Evolutionary conservation across 2,113 vertebrate genomes (phyloP), one percentile per base, ranked within the genome.

Genomic region (Strix uralensis): DNA sequence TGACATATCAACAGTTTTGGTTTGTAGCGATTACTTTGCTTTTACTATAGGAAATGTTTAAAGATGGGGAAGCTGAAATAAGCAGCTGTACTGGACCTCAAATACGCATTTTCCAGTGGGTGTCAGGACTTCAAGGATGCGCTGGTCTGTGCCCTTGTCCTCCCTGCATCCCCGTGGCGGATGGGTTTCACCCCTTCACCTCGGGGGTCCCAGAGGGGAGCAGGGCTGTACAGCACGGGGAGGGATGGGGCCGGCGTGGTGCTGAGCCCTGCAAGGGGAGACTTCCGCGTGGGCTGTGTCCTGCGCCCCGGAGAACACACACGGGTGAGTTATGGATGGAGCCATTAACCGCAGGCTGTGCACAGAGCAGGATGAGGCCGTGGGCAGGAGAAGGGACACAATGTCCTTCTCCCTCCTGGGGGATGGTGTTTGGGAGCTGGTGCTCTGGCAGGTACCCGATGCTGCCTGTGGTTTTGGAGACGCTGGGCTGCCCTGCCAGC

Each of bases 251-350:
- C 62, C 25, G 30, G 26, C 26, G 8, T 1, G 3, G 22, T 30
- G 67, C 80, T n/a, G 66, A 36, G 67, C 32, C 52, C 55, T 46
- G 59, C 7, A 7, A 7, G 30, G 23, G 6, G 6, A 18, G 13
- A 22, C 3, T 15, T 18, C 18, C 7, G 0, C 1, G 1, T 44
- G 25, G 42, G 49, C 42, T 38, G 54, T 23, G 10, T 57, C 63
- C 34, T 13, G 32, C 2, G 5, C 27, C 32, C 38, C 6, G 2
- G 7, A 1, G 2, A 20, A 9, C 27, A 8, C 3, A 14, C 4
- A 0, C 0, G 3, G 32, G 66, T 0, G 7, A 29, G 34, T 27
- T 36, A 2, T 0, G 9, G 52, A 6, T 25, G 44, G 51, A 26
- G 3, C 58, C 3, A 1, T 21, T 20, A 21, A 3, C 29, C 59